phyloP scores from a whole-genome alignment of 2,797 vertebrate genomes.

The Muscicapa comitata region DNA sequence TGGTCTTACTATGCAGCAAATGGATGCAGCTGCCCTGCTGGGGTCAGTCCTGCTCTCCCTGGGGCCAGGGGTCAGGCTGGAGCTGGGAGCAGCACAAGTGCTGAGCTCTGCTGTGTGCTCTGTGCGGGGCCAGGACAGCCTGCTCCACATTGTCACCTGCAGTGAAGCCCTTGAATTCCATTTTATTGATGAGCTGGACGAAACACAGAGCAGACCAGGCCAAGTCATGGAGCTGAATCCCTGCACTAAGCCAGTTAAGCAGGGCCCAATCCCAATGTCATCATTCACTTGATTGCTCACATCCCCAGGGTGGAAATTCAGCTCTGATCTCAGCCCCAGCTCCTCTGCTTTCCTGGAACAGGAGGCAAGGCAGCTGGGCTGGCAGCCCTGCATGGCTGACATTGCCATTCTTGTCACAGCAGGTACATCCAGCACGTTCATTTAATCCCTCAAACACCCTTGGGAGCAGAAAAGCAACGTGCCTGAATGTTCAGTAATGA shows the following conservation, averaged over 20 bases:
- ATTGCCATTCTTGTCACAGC: background rate
- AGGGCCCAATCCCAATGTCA: background rate
- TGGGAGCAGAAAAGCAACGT: background rate
- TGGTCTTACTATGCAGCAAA: background rate
- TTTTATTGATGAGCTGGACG: background rate
- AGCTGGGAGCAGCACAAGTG: background rate
- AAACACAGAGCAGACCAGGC: background rate
- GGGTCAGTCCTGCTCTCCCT: background rate
- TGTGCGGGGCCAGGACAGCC: background rate
- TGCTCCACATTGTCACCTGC: accelerated
- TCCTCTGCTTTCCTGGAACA: background rate
- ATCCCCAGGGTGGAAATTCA: background rate
- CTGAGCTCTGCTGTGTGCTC: background rate
- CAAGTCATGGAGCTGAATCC: background rate
- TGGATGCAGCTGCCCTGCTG: background rate
- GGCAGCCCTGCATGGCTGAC: background rate
- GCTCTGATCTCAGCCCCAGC: background rate
- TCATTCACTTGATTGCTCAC: background rate
- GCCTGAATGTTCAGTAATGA: background rate
- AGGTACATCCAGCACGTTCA: background rate
- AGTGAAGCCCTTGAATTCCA: background rate
- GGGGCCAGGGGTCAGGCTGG: background rate
- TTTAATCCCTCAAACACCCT: background rate
- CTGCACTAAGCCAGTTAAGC: background rate
- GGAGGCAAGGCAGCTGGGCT: background rate